Evolutionary conservation across 2,113 vertebrate genomes (phyloP).

Genomic region (Mugil cephalus): DNA sequence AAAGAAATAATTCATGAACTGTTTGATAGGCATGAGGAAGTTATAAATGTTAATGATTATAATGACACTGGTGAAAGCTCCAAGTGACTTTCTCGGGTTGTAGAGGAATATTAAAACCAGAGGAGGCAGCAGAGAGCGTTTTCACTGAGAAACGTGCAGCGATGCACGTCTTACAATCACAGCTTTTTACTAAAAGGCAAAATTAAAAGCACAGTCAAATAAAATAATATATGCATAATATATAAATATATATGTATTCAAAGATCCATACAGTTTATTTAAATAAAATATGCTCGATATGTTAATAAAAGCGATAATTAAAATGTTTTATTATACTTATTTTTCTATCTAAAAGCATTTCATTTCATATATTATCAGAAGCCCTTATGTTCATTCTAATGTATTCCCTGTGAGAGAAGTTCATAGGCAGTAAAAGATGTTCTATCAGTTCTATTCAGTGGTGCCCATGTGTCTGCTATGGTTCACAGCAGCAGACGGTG

Average conservation of each 20-base stretch:
- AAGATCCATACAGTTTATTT: slow-evolving; percentile 39
- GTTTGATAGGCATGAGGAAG: neutral
- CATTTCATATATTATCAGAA: slow-evolving; percentile 33
- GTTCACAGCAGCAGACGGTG: slow-evolving; percentile 27
- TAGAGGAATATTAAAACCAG: neutral
- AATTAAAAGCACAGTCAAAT: slow-evolving; percentile 52
- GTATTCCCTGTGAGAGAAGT: slow-evolving; percentile 27
- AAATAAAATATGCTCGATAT: slow-evolving; percentile 33
- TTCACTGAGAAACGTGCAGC: slow-evolving; percentile 23
- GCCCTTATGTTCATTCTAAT: slow-evolving; percentile 38
- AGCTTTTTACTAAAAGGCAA: slow-evolving; percentile 46
- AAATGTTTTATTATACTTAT: slow-evolving; percentile 64
- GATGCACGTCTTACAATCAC: slow-evolving; percentile 46
- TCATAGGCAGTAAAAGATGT: slow-evolving; percentile 3
- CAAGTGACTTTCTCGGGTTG: neutral
- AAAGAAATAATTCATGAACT: neutral
- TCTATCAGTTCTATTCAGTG: slow-evolving; percentile 10
- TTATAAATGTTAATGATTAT: slow-evolving; percentile 3
- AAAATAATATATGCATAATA: neutral
- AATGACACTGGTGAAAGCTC: neutral
- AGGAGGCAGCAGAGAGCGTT: neutral
- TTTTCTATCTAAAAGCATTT: slow-evolving; percentile 69
- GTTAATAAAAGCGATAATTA: slow-evolving; percentile 27
- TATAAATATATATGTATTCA: slow-evolving; percentile 33
- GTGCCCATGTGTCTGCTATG: slow-evolving; percentile 23